Conservation (phyloP, 2,113 vertebrate species). For the Pterocles orientalis region DNA sequence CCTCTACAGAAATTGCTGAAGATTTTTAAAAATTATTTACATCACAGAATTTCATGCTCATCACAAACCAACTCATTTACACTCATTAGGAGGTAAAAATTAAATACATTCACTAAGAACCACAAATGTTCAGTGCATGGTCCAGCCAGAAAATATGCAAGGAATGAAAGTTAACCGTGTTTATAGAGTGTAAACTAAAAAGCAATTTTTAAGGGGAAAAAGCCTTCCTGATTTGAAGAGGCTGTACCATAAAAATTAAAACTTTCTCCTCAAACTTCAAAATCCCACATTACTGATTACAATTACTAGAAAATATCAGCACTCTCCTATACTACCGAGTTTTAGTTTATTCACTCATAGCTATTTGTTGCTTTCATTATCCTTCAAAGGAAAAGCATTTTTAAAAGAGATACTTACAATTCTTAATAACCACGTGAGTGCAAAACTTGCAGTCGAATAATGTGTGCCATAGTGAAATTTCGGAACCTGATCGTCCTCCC, state of each 20-base stretch:
- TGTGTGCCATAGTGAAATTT: constrained; percentile 99
- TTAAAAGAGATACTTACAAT: constrained; percentile 82
- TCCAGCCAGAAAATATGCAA: neutral
- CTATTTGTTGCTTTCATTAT: neutral
- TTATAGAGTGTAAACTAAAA: neutral
- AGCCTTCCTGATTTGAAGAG: neutral
- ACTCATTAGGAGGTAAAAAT: neutral
- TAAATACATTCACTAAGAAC: neutral
- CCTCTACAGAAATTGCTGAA: neutral
- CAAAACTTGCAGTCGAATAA: constrained; percentile 96
- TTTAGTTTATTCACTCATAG: neutral
- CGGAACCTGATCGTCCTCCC: constrained; percentile 98
- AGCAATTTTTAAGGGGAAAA: neutral
- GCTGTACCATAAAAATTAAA: neutral
- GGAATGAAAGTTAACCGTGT: neutral
- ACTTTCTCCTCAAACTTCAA: neutral
- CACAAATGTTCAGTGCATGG: neutral
- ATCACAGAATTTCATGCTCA: neutral
- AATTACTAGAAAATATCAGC: neutral
- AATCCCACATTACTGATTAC: neutral
- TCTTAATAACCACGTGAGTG: constrained; percentile 93
- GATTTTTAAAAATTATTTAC: neutral
- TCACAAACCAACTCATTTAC: constrained; percentile 2
- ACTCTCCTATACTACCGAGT: neutral
- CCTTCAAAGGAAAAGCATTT: neutral